phyloP scores from a whole-genome alignment of 2,888 invertebrate genomes.

The Ectropis crepuscularia region DNA sequence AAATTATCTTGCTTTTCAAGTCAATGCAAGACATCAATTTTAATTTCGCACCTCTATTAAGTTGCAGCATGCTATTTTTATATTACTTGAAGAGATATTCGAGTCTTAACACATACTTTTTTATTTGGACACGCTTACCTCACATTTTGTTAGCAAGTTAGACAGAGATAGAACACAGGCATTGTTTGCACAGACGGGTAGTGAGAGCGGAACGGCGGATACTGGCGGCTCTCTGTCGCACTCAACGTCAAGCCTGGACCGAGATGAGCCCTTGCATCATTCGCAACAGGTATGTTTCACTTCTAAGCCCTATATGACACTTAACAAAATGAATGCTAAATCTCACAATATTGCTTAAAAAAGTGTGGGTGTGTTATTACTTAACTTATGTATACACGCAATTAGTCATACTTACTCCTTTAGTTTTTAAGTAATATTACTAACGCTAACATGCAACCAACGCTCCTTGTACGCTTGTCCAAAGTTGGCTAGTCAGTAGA shows the following conservation, averaged over 20 bases:
- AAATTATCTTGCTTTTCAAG: too few species aligned
- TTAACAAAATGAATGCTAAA: background rate
- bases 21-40: background rate
- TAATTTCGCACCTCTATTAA: background rate
- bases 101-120: constrained; percentile 28
- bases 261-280: constrained; percentile 88
- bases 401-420: too few species aligned
- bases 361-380: too few species aligned
- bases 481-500: too few species aligned
- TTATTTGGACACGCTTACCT: constrained; percentile 39
- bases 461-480: too few species aligned
- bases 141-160: constrained; percentile 53
- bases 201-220: constrained; percentile 85
- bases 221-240: constrained; percentile 89
- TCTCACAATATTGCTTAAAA: background rate
- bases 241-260: constrained; percentile 94
- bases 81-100: constrained; percentile 18
- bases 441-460: too few species aligned
- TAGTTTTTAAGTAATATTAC: too few species aligned
- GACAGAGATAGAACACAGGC: constrained; percentile 56
- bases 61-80: constrained; percentile 2
- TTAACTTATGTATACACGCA: too few species aligned
- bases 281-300: constrained; percentile 78
- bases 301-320: background rate
- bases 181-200: constrained; percentile 76